Conservation (phyloP, 2,888 invertebrate species). For the Apodemia hepburni region DNA sequence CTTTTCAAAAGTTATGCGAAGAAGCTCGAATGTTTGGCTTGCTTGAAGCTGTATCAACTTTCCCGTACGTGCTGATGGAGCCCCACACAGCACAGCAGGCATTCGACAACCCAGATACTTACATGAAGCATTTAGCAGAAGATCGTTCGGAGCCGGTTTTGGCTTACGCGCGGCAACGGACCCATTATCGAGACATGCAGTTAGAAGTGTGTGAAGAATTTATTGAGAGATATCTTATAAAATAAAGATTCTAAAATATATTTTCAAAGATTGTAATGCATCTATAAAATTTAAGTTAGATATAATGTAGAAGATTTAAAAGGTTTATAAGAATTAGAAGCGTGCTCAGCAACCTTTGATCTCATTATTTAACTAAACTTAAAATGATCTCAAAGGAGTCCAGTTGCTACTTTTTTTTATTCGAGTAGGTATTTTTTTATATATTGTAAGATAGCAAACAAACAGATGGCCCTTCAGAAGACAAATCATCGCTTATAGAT, state of each 20-base stretch:
- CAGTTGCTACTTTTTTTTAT: too few relatives aligned
- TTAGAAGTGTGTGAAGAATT: constrained; percentile 51
- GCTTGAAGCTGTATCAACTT: constrained; percentile 33
- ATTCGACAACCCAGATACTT: constrained; percentile 39
- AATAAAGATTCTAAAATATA: background rate
- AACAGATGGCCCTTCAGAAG: too few relatives aligned
- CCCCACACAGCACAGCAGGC: constrained; percentile 34
- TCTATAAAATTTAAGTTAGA: too few relatives aligned
- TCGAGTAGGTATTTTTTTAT: too few relatives aligned
- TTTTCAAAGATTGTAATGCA: too few relatives aligned
- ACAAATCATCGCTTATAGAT: too few relatives aligned
- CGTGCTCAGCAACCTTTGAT: too few relatives aligned
- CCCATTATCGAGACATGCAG: constrained; percentile 39
- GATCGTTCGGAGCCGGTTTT: constrained; percentile 39
- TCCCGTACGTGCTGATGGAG: constrained; percentile 43
- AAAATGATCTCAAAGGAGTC: too few relatives aligned
- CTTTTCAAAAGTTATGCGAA: constrained; percentile 32
- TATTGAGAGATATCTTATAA: constrained; percentile 43
- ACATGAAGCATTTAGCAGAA: constrained; percentile 28
- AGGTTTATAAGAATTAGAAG: too few relatives aligned
- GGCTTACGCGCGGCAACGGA: constrained; percentile 34
- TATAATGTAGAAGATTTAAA: too few relatives aligned
- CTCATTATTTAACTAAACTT: too few relatives aligned
- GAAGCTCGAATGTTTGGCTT: constrained; percentile 33
- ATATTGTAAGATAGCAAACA: too few relatives aligned